Evolutionary conservation across 2,888 invertebrate genomes (phyloP).

Genomic region (Hyposoter dolosus): DNA sequence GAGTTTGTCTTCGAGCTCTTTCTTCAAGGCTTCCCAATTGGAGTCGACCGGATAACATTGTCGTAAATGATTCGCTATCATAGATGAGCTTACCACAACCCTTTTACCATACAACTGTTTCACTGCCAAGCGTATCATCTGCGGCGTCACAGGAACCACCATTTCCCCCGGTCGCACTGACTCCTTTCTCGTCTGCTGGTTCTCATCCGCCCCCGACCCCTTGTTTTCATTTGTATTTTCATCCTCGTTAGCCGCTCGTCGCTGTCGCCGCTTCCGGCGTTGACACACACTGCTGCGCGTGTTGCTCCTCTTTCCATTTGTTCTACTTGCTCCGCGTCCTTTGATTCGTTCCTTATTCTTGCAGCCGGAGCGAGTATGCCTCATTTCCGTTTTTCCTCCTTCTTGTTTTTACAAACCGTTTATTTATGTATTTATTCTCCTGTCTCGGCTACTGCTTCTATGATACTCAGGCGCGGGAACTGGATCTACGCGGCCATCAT

Average conservation of each 20-base stretch:
- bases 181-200: not conserved
- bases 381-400: not conserved
- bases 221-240: not conserved
- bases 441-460: not conserved
- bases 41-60: constrained; percentile 73
- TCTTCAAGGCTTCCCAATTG: constrained; percentile 67
- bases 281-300: not conserved
- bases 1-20: constrained; percentile 74
- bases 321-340: not conserved
- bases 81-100: constrained; percentile 71
- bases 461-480: not conserved
- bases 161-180: constrained; percentile 8
- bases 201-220: not conserved
- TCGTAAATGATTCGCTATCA: constrained; percentile 75
- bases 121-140: constrained; percentile 76
- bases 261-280: not conserved
- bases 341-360: not conserved
- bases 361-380: not conserved
- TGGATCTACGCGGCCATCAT: no score
- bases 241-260: not conserved
- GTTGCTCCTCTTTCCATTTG: not conserved
- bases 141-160: constrained; percentile 73
- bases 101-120: constrained; percentile 74
- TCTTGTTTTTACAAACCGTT: not conserved
- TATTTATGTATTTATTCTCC: not conserved